These are phyloP conservation scores for Pterophyllum scalare DNA, from an alignment of 2,113 vertebrate species.

Conservation along the genomic window DNA sequence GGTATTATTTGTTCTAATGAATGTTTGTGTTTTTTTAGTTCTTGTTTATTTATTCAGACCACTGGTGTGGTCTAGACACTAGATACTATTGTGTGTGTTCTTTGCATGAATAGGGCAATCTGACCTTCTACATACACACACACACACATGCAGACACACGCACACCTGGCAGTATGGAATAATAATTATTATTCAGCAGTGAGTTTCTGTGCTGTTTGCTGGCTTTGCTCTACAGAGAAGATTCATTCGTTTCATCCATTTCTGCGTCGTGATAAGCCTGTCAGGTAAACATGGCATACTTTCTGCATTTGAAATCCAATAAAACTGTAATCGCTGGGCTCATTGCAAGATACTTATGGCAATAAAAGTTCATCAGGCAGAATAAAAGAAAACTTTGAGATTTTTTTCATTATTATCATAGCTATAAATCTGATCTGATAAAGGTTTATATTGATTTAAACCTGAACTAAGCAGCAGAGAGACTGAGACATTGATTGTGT, in stretches of 20 bases:
- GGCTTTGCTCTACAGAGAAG: neutral
- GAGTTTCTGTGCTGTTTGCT: conserved; percentile 1
- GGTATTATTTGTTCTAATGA: neutral
- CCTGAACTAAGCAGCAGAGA: neutral
- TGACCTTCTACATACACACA: conserved; percentile 32
- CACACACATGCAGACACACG: neutral
- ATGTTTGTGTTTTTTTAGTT: neutral
- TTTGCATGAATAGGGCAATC: conserved; percentile 37
- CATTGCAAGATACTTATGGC: neutral
- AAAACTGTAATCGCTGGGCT: neutral
- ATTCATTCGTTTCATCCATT: neutral
- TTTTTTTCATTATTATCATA: neutral
- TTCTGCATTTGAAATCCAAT: neutral
- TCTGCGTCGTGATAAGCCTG: neutral
- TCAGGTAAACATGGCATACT: neutral
- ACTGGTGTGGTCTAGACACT: neutral
- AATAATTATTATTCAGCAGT: conserved; percentile 49
- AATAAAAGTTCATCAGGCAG: conserved; percentile 2
- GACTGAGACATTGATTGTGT: conserved; percentile 24
- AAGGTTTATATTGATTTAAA: neutral
- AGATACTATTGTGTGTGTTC: neutral
- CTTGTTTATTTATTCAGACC: neutral
- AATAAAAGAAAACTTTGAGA: conserved; percentile 1
- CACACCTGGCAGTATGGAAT: conserved; percentile 16
- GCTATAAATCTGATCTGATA: neutral